Conservation (phyloP, 2,113 vertebrate genomes). For the Hypocryptadius cinnamomeus region DNA sequence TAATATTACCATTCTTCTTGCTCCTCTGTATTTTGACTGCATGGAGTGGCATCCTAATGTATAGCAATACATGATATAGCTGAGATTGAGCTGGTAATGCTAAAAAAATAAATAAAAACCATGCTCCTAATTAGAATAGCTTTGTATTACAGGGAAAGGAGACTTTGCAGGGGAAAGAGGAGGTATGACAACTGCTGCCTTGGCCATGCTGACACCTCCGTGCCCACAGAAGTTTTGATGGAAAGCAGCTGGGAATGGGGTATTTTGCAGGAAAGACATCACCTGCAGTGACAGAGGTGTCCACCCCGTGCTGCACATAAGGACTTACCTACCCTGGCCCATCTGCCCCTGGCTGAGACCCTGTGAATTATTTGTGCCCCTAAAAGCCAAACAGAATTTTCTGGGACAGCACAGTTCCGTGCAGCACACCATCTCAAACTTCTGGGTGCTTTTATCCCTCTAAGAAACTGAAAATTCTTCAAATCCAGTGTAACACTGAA, state of each 20-base stretch:
- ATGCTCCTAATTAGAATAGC: neutral
- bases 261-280: neutral
- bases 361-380: neutral
- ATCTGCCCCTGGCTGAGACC: rapidly evolving
- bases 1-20: neutral
- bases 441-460: neutral
- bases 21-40: neutral
- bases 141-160: neutral
- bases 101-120: neutral
- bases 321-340: neutral
- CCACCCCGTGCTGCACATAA: rapidly evolving
- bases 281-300: neutral
- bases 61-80: too few species aligned
- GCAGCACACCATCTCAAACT: rapidly evolving
- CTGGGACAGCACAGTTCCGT: rapidly evolving
- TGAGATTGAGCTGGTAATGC: neutral
- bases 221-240: neutral
- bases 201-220: neutral
- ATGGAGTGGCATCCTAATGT: neutral
- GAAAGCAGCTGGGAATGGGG: neutral
- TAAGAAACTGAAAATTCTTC: neutral
- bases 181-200: neutral
- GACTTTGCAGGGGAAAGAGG: neutral
- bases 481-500: neutral
- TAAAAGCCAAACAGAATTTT: neutral